Base-by-base conservation (phyloP, 2,888 invertebrate species). In the Aproaerema taeniolella region DNA sequence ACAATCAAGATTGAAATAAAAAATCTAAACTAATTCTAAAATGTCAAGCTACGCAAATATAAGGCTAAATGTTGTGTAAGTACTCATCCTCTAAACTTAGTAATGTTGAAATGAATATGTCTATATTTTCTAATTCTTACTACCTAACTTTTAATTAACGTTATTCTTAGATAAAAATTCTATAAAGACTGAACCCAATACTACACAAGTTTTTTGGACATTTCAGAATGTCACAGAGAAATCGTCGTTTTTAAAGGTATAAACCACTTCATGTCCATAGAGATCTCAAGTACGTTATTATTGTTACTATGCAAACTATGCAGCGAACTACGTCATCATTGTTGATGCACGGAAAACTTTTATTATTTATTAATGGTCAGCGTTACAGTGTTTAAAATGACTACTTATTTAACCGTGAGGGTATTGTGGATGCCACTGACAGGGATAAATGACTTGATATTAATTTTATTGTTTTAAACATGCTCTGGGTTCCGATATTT, bases 61-160 rank as follows among this genome's bases (percentile, higher is more conserved):
- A 67, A 51, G 46, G 64, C 77, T 83, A 83, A 64, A 68, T 68
- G 63, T 70, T 59, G 58, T n/a, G n/a, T n/a, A n/a, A 58, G 55
- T 79, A 75, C 70, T 69, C 85, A 86, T 86, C 86, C 86, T 86
- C 86, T 86, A 86, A 86, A 86, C 86, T 73, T 82, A 85, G 82
- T 82, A 73, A 71, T 73, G 67, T 59, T 57, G 30, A 77, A 73
- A 74, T 67, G 68, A 76, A 73, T 55, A 42, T 46, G 60, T 62
- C 77, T 61, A 57, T 51, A 14, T 48, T 57, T 58, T 56, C 47
- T 33, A 45, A 52, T 55, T 66, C 71, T 70, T 68, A 41, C 70
- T 70, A 71, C 52, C 63, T 67, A 67, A 52, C 45, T 49, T 43
- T 46, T 54, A 56, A 55, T 62, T 55, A 49, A 61, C 39, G 61